A percentile compares a stretch with the other conserved stretches of the same genome.
phyloP scores from a whole-genome alignment of 64 coral and sea anemone species.

The Dendrophyllia cribrosa region DNA sequence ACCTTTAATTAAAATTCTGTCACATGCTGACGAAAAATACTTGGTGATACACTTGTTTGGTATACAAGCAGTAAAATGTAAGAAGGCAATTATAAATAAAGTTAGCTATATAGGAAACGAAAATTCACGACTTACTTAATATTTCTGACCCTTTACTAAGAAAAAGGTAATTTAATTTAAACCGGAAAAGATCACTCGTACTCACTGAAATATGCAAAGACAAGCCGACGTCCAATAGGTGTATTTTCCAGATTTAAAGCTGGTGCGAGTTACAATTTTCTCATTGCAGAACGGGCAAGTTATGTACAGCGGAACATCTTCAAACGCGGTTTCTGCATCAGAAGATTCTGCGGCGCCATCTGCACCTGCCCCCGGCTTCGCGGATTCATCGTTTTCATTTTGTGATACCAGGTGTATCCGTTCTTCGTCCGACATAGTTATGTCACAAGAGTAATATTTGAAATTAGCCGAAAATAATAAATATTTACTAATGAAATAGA shows the following conservation, averaged over 20 bases:
- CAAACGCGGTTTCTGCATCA: conserved; percentile 61
- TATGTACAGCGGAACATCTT: conserved; percentile 79
- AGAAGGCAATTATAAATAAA: neutral
- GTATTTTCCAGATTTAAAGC: conserved; percentile 89
- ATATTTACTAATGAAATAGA: too few relatives aligned
- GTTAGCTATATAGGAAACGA: neutral
- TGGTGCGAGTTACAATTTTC: conserved; percentile 87
- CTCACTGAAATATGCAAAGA: conserved; percentile 96
- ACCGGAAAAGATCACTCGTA: conserved; percentile 4
- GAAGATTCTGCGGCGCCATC: neutral
- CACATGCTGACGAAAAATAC: neutral
- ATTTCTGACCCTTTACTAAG: neutral
- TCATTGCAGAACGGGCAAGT: conserved; percentile 75
- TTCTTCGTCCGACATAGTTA: conserved; percentile 38
- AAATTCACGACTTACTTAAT: neutral
- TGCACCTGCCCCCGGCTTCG: neutral
- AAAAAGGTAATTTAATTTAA: neutral
- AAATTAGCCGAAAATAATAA: too few relatives aligned
- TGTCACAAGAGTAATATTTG: too few relatives aligned
- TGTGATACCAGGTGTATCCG: conserved; percentile 25
- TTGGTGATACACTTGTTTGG: neutral
- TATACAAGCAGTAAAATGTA: neutral
- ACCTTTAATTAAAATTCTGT: neutral
- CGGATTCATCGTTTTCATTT: conserved; percentile 9
- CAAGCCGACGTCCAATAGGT: conserved; percentile 87